Evolutionary conservation across 1,140 invertebrate genomes (phyloP).

Genomic region (Drosophila pseudoobscura): DNA sequence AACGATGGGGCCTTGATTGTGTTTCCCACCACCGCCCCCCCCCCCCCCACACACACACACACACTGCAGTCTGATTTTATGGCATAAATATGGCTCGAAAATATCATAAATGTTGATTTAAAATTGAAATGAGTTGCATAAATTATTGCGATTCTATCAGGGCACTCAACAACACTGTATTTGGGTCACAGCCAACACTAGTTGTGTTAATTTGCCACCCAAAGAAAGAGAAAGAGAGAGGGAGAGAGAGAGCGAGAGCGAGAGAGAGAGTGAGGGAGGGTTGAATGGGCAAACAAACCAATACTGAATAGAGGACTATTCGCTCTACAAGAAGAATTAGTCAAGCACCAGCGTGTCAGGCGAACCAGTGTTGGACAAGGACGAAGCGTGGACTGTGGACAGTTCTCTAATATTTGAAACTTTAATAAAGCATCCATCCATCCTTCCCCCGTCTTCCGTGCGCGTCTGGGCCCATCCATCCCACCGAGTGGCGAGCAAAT

Average conservation of each 20-base stretch:
- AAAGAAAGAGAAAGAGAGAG: neutral
- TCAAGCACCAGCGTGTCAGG: too few species aligned
- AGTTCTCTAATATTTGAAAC: conserved; percentile 13
- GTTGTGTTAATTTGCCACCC: neutral
- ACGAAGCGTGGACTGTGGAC: too few species aligned
- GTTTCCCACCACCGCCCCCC: too few species aligned
- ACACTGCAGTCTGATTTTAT: too few species aligned
- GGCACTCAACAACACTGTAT: neutral
- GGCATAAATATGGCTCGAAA: too few species aligned
- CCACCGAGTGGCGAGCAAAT: conserved; percentile 33
- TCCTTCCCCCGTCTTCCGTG: neutral
- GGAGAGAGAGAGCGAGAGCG: neutral
- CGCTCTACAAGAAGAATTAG: too few species aligned
- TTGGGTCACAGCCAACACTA: neutral
- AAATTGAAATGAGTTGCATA: too few species aligned
- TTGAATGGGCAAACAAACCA: too few species aligned
- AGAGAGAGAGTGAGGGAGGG: neutral
- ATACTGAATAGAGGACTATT: too few species aligned
- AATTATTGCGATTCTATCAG: too few species aligned
- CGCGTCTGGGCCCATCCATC: neutral
- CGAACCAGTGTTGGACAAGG: too few species aligned
- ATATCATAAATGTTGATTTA: too few species aligned
- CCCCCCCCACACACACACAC: neutral
- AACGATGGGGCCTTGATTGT: conserved; percentile 2
- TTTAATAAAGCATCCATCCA: neutral